Percentiles rank a stretch among this genome's conserved stretches.
These are phyloP conservation scores for Azemiops feae DNA, from an alignment of 2,113 vertebrate species.

Conservation along the genomic window DNA sequence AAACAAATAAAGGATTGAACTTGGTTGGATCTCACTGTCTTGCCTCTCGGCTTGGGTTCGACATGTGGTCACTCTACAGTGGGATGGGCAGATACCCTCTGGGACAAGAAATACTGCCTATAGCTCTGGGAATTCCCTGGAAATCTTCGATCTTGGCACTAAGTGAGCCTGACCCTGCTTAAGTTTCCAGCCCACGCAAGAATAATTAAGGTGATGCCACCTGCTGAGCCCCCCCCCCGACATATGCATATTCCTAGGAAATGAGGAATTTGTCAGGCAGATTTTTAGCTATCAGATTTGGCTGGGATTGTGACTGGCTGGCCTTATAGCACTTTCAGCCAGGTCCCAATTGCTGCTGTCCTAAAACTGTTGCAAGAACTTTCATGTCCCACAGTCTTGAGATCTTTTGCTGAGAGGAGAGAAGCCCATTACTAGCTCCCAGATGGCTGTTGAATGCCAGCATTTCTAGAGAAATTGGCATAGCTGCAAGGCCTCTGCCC, in stretches of 20 bases:
- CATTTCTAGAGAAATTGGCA: not conserved
- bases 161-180: not conserved
- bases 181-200: not conserved
- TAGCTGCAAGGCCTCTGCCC: not conserved
- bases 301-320: not conserved
- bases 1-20: not conserved
- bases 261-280: not conserved
- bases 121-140: not conserved
- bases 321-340: not conserved
- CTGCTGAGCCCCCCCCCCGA: too few relatives aligned
- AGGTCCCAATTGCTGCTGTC: not conserved
- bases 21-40: not conserved
- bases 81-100: not conserved
- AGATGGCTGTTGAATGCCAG: not conserved
- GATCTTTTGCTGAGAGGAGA: not conserved
- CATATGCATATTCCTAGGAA: not conserved
- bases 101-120: not conserved
- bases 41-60: not conserved
- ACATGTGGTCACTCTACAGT: not conserved
- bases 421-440: not conserved
- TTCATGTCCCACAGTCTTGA: not conserved
- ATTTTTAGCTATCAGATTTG: not conserved
- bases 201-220: not conserved
- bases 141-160: not conserved
- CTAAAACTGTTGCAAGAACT: not conserved